Evolutionary conservation across 2,888 invertebrate genomes (phyloP), one percentile per base, ranked within the genome.

Genomic region (Eulithis testata): DNA sequence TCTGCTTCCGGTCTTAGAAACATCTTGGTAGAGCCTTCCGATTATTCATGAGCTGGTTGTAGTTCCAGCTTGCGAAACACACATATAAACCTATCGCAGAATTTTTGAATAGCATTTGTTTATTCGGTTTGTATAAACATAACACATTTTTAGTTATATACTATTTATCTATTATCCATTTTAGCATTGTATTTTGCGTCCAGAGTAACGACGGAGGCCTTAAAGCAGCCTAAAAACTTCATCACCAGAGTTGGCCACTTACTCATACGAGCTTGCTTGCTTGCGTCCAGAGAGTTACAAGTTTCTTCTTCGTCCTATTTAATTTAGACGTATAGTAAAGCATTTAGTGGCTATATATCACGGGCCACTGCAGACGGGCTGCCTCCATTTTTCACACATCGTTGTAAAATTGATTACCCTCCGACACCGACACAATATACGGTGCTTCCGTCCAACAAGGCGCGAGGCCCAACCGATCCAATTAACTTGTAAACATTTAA

Each of bases 341-440:
- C 80, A 80, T 79, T 83, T 79, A 80, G 80, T 77, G 76, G 80
- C 80, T 75, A 83, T 88, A 84, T 78, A 85, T 86, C 83, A 84
- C 73, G 76, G 72, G 53, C 43, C n/a, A 62, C 52, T 44, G 55
- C 53, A 52, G 75, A 75, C 76, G 73, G 77, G 75, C 76, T 68
- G 77, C 81, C 70, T 79, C 79, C 82, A 86, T 87, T 87, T 86
- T 85, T 86, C 85, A 85, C 80, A 82, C 80, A 84, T 83, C 78
- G 83, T 76, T 77, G 75, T 74, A 75, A 85, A 89, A 88, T 86
- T 86, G 84, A 86, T 87, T 81, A 76, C 76, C 68, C 54, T 60
- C 63, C 63, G 60, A 72, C 72, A 76, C 71, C 65, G 65, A 71
- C 70, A 75, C 72, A 75, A 77, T 78, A 76, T 76, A 58, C 63